Evolutionary conservation across 1,140 invertebrate genomes (phyloP).

Genomic region (Gonioctena quinquepunctata): DNA sequence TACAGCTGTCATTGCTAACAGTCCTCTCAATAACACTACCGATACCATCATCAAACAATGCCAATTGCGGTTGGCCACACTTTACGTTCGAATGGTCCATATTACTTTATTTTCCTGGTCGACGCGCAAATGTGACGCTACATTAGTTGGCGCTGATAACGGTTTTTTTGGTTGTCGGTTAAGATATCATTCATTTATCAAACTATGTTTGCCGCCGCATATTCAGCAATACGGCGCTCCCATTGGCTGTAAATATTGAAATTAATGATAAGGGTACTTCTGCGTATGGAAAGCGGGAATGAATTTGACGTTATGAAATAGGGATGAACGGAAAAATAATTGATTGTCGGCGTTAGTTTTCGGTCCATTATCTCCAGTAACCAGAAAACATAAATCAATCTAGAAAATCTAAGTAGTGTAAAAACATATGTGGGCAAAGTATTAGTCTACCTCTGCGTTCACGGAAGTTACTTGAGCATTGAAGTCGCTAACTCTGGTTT

Average conservation of each 20-base stretch:
- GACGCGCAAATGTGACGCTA: slow-evolving; percentile 34
- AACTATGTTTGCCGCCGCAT: not conserved
- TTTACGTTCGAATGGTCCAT: slow-evolving; percentile 46
- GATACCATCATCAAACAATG: slow-evolving; percentile 52
- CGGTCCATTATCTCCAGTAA: too few species aligned
- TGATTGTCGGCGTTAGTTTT: too few species aligned
- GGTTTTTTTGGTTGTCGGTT: not conserved
- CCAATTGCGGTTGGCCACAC: slow-evolving; percentile 44
- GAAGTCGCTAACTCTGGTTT: too few species aligned
- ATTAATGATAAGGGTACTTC: not conserved
- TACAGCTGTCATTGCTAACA: slow-evolving; percentile 42
- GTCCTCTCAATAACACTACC: slow-evolving; percentile 46
- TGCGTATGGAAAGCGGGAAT: too few species aligned
- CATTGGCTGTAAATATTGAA: not conserved
- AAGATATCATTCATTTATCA: not conserved
- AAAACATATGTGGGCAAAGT: too few species aligned
- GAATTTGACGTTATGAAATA: too few species aligned
- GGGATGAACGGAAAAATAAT: too few species aligned
- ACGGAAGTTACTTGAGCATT: too few species aligned
- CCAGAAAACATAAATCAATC: too few species aligned
- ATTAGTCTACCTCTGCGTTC: too few species aligned
- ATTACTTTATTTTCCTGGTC: slow-evolving; percentile 42
- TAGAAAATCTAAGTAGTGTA: too few species aligned
- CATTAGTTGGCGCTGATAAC: slow-evolving; percentile 24
- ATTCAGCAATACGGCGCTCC: not conserved